Evolutionary conservation across 2,797 vertebrate species (phyloP).

Genomic region (Eleutherodactylus coqui): DNA sequence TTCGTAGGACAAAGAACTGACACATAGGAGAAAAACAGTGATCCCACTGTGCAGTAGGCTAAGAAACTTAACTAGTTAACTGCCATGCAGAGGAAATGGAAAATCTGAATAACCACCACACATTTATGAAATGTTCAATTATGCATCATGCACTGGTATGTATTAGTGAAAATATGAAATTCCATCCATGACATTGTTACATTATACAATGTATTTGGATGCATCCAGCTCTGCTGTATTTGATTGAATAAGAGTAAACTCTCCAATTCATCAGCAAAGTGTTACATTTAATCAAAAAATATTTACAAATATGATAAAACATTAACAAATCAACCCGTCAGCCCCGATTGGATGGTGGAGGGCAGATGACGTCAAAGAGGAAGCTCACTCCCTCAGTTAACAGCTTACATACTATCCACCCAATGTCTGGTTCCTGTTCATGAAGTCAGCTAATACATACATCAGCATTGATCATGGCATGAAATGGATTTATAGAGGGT

Average conservation of each 20-base stretch:
- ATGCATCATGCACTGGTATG: background rate
- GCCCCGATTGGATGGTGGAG: too few species aligned
- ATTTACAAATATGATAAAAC: background rate
- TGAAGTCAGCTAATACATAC: too few species aligned
- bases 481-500: too few species aligned
- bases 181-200: background rate
- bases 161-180: background rate
- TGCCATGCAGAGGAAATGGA: background rate
- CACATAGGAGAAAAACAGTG: conserved; percentile 57
- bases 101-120: background rate
- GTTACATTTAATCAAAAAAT: too few species aligned
- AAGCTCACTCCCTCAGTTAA: too few species aligned
- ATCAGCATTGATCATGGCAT: too few species aligned
- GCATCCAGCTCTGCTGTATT: background rate
- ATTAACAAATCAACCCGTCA: too few species aligned
- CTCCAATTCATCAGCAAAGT: background rate
- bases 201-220: background rate
- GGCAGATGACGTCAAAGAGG: too few species aligned
- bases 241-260: background rate
- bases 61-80: conserved; percentile 42
- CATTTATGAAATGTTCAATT: background rate
- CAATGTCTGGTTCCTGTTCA: too few species aligned
- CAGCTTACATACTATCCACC: too few species aligned
- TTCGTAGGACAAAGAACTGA: conserved; percentile 53
- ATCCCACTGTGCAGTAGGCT: conserved; percentile 48